These are phyloP conservation scores for Cavia aperea DNA, from an alignment of 2,113 vertebrate genomes.

Conservation along the genomic window DNA sequence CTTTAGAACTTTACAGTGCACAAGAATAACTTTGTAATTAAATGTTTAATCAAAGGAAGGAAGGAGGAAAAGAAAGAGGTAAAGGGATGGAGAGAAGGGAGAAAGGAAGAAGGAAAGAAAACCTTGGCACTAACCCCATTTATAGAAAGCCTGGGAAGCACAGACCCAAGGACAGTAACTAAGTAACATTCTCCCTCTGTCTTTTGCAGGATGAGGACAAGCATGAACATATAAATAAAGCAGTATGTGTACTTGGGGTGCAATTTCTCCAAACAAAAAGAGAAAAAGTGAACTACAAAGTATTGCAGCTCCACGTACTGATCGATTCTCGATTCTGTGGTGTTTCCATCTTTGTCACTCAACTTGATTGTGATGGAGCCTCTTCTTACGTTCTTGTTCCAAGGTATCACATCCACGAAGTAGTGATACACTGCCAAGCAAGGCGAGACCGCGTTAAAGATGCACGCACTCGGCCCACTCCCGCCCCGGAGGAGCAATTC, in stretches of 20 bases:
- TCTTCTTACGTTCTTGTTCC: slow-evolving; percentile 82
- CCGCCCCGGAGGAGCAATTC: background rate
- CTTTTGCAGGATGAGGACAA: background rate
- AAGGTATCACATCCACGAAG: slow-evolving; percentile 84
- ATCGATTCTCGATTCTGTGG: slow-evolving; percentile 81
- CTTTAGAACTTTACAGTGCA: background rate
- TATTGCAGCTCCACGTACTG: slow-evolving; percentile 79
- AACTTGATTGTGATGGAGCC: slow-evolving; percentile 84
- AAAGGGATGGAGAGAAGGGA: background rate
- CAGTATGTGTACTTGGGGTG: background rate
- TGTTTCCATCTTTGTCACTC: slow-evolving; percentile 65
- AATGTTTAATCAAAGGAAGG: background rate
- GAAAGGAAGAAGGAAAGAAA: background rate
- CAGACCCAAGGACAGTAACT: background rate
- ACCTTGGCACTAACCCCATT: too few species aligned
- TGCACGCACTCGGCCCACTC: background rate
- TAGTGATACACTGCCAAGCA: slow-evolving; percentile 83
- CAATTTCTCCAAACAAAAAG: slow-evolving; percentile 1
- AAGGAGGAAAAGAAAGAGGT: background rate
- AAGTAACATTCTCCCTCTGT: background rate
- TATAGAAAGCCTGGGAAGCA: background rate
- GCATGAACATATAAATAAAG: background rate
- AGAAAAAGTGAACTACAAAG: background rate
- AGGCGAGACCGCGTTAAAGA: background rate
- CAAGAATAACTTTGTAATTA: background rate